A percentile compares a stretch with the other conserved stretches of the same genome.
Conservation (phyloP, 2,797 vertebrate genomes). For the Diglossa cyanea region DNA sequence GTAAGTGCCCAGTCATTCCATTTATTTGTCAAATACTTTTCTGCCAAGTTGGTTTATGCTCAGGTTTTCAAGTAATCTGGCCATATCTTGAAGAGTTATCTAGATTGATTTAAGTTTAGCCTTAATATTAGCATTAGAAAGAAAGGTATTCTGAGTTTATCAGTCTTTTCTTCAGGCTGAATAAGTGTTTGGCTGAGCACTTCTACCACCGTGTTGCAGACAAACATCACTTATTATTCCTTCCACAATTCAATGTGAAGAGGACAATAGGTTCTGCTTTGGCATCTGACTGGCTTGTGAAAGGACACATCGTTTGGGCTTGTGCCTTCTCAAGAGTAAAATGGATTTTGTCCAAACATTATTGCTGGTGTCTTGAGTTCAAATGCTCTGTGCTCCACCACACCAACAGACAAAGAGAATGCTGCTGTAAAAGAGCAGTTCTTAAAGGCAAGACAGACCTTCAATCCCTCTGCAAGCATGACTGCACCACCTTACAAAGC, state of each 20-base stretch:
- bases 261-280: neutral
- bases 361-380: neutral
- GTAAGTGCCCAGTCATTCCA: neutral
- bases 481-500: neutral
- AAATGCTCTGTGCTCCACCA: neutral
- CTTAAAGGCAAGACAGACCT: neutral
- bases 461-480: rapidly evolving
- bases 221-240: neutral
- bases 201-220: neutral
- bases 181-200: conserved; percentile 2
- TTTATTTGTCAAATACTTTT: neutral
- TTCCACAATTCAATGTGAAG: neutral
- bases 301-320: neutral
- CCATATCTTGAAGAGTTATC: neutral
- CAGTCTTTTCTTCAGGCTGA: neutral
- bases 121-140: neutral
- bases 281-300: neutral
- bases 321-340: neutral
- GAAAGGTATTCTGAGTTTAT: neutral
- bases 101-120: neutral
- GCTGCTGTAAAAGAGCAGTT: neutral
- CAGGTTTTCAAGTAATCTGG: neutral
- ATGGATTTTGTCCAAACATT: neutral
- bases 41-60: neutral
- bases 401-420: neutral